Base-by-base conservation (phyloP, 64 coral and sea anemone species). In the Pachyseris speciosa region DNA sequence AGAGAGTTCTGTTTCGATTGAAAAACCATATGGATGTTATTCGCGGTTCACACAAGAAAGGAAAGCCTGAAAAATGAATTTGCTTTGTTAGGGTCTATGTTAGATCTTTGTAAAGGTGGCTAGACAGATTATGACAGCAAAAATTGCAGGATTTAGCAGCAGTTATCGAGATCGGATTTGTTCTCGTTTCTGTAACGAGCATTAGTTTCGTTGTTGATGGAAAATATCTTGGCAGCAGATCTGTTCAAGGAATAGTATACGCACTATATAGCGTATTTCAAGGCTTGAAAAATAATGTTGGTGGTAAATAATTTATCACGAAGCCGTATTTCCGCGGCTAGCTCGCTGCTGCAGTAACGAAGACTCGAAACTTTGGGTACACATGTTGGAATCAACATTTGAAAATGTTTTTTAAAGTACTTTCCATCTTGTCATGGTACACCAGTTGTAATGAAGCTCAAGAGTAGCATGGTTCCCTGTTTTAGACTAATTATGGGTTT, bases 221-320 rank as follows among this genome's bases (percentile, higher is more conserved):
- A 24, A 25, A 24, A 64, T 7, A 64, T 8, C 22, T 27, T 25
- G 22, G 22, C n/a, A 27, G 59, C n/a, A 24, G 20, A 64, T 2
- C 59, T 25, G 22, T 27, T 27, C 22, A 64, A 39, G 67, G 19
- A 40, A 40, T 38, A 17, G 67, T 19, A 71, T 15, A 39, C 9
- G 33, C 5, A 26, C 20, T 31, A n/a, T 17, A 25, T 60, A 41
- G 63, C 29, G 77, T 63, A 81, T 81, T 81, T 34, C 36, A 61
- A 13, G 9, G 60, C 36, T 22, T 81, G 20, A 40, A 81, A n/a
- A 10, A 63, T 34, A 39, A 36, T 7, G 25, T 81, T 81, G 33
- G 24, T 10, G 20, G 40, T 81, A 25, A 60, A 81, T 81, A 58
- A 61, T 81, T 81, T 61, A 81, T 61, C 10, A 81, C 20, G 22